Conservation (phyloP, 2,888 invertebrate species). For the Rugalucina vietnamica region DNA sequence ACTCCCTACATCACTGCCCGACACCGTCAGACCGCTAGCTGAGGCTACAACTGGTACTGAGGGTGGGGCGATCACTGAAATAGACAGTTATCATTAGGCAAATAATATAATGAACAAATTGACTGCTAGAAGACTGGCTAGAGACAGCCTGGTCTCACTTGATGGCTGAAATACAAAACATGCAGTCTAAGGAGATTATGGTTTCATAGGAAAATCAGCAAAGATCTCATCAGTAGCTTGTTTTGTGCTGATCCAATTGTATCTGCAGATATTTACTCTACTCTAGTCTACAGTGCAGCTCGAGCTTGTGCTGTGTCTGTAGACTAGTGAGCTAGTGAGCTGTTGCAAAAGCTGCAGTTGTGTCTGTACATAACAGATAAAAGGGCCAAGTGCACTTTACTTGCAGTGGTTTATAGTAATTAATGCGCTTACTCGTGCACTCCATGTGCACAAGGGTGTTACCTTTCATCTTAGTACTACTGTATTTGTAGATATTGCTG, state of each 20-base stretch:
- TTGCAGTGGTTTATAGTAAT: no score
- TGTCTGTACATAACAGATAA: no score
- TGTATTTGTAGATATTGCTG: no score
- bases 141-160: no score
- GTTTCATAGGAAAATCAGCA: no score
- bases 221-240: no score
- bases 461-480: no score
- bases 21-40: neutral
- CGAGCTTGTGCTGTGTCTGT: constrained; percentile 67
- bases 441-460: neutral
- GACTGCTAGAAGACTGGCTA: no score
- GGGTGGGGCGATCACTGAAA: neutral
- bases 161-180: no score
- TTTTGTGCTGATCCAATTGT: neutral
- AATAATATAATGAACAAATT: neutral
- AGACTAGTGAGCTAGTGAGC: constrained; percentile 80
- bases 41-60: constrained; percentile 10
- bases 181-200: no score
- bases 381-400: no score
- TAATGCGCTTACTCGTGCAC: neutral
- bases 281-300: constrained; percentile 62
- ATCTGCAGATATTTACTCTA: neutral
- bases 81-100: no score
- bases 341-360: constrained; percentile 62
- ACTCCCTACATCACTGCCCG: neutral